These are phyloP conservation scores for Macropodus opercularis DNA, from an alignment of 2,797 vertebrate genomes.

Conservation along the genomic window DNA sequence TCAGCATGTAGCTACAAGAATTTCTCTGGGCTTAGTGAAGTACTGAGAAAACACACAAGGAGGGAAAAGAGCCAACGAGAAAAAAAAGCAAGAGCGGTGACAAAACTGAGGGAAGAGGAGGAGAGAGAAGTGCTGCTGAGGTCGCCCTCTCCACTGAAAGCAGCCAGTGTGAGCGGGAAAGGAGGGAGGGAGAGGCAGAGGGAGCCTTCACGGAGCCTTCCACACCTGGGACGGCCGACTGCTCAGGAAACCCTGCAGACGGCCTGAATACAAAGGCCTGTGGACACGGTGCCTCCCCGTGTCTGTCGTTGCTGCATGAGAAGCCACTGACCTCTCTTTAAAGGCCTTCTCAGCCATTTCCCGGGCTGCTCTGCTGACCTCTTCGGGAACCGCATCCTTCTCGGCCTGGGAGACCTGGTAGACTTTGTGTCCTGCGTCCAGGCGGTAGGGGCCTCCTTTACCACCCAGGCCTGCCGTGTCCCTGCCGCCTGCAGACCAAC, in stretches of 20 bases:
- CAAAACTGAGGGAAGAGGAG: slow-evolving; percentile 8
- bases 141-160: slow-evolving; percentile 61
- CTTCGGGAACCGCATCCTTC: slow-evolving; percentile 94
- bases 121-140: slow-evolving; percentile 18
- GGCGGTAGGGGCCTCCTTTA: slow-evolving; percentile 93
- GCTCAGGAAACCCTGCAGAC: slow-evolving; percentile 19
- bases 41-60: slow-evolving; percentile 25
- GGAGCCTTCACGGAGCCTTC: slow-evolving; percentile 76
- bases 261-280: slow-evolving; percentile 1
- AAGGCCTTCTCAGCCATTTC: slow-evolving; percentile 95
- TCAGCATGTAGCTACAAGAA: slow-evolving; percentile 55
- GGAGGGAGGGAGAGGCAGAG: slow-evolving; percentile 50
- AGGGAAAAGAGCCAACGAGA: background rate
- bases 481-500: slow-evolving; percentile 86
- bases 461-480: slow-evolving; percentile 96
- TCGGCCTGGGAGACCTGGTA: slow-evolving; percentile 93
- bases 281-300: no score
- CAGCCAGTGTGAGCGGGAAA: slow-evolving; percentile 57
- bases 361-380: slow-evolving; percentile 90
- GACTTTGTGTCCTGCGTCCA: slow-evolving; percentile 92
- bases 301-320: background rate
- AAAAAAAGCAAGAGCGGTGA: slow-evolving; percentile 13
- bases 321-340: slow-evolving; percentile 84
- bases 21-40: slow-evolving; percentile 15
- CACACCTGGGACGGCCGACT: slow-evolving; percentile 36